These are phyloP conservation scores for Ctenopoma multispine DNA, from an alignment of 2,797 vertebrate species.

Conservation along the genomic window DNA sequence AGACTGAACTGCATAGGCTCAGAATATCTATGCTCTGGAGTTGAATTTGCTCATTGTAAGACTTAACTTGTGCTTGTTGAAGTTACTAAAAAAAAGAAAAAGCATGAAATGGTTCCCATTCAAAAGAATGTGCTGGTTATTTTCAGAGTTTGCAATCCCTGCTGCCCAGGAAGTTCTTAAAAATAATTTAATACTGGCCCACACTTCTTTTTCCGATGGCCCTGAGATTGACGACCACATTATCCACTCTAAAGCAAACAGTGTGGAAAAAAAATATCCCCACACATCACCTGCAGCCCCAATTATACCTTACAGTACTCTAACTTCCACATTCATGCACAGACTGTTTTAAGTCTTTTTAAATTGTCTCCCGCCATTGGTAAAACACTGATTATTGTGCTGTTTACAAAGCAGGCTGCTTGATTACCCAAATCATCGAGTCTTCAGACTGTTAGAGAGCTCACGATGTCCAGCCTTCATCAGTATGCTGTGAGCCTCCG, in stretches of 20 bases:
- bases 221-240: constrained; percentile 48
- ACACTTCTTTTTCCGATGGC: constrained; percentile 33
- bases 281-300: constrained; percentile 20
- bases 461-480: constrained; percentile 39
- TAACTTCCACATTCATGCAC: constrained; percentile 29
- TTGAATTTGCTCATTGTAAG: not conserved
- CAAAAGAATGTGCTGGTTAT: constrained; percentile 2
- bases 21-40: not conserved
- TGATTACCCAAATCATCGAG: constrained; percentile 31
- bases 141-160: constrained; percentile 20
- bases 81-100: constrained; percentile 11
- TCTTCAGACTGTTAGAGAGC: constrained; percentile 37
- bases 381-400: constrained; percentile 48
- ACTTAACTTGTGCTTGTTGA: not conserved
- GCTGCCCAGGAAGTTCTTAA: constrained; percentile 34
- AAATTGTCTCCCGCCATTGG: constrained; percentile 6
- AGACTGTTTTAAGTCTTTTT: constrained; percentile 13
- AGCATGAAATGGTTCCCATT: constrained; percentile 30
- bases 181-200: constrained; percentile 38
- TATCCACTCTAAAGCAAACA: constrained; percentile 50
- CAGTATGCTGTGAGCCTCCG: constrained; percentile 36
- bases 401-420: constrained; percentile 40
- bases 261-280: constrained; percentile 14
- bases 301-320: constrained; percentile 25
- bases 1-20: not conserved